These are phyloP conservation scores for Pseudochromis fuscus DNA, from an alignment of 2,797 vertebrate genomes.

Conservation along the genomic window DNA sequence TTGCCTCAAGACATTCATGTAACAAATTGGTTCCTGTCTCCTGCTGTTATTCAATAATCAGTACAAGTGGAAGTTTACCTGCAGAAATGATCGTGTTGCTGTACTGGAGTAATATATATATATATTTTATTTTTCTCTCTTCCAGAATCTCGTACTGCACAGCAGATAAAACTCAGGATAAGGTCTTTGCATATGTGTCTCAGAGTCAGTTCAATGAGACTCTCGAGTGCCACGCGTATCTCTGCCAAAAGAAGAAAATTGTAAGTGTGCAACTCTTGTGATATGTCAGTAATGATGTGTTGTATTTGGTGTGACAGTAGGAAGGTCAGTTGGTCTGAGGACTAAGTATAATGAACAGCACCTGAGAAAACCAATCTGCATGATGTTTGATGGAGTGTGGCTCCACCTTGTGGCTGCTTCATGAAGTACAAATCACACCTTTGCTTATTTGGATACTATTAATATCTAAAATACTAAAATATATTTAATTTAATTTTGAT, in stretches of 20 bases:
- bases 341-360: background rate
- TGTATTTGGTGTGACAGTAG: no score
- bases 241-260: conserved; percentile 95
- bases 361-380: background rate
- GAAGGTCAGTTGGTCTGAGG: no score
- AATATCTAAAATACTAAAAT: no score
- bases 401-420: conserved; percentile 72
- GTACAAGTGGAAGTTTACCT: background rate
- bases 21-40: conserved; percentile 4
- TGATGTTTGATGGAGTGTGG: conserved; percentile 41
- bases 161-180: conserved; percentile 95
- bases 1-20: background rate
- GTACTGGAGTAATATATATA: background rate
- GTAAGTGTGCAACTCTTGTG: conserved; percentile 79
- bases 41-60: background rate
- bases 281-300: no score
- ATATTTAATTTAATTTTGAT: no score
- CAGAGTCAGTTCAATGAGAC: conserved; percentile 92
- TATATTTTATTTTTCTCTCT: background rate
- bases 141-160: conserved; percentile 95
- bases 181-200: conserved; percentile 93
- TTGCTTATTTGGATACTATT: no score
- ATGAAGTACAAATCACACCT: background rate
- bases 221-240: conserved; percentile 93
- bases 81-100: background rate